Percentiles rank a stretch among this genome's conserved stretches.
Evolutionary conservation across 2,888 invertebrate genomes (phyloP).

Genomic region (Sarcophaga subvicina): DNA sequence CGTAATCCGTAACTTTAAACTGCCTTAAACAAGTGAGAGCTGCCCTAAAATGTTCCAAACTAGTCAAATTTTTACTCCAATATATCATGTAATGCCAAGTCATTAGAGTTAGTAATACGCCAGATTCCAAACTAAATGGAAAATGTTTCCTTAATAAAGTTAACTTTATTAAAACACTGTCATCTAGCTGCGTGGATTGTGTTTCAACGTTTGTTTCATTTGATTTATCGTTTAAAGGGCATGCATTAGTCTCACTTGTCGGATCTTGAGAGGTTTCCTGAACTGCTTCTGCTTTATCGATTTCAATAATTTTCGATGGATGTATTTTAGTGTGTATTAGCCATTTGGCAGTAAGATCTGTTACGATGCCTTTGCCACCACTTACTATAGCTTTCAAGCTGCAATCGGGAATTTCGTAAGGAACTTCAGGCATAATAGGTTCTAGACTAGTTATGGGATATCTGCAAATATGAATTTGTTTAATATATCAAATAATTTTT

Average conservation of each 20-base stretch:
- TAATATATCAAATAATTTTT: too few relatives aligned
- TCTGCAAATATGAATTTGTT: constrained; percentile 68
- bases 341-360: constrained; percentile 95
- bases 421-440: constrained; percentile 83
- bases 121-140: constrained; percentile 91
- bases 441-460: constrained; percentile 74
- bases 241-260: neutral
- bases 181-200: constrained; percentile 11
- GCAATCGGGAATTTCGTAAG: constrained; percentile 84
- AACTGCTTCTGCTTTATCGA: constrained; percentile 73
- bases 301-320: constrained; percentile 84
- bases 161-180: constrained; percentile 85
- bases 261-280: constrained; percentile 43
- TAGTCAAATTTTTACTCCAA: constrained; percentile 91
- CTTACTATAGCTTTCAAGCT: constrained; percentile 86
- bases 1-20: constrained; percentile 77
- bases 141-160: constrained; percentile 89
- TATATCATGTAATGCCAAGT: constrained; percentile 94
- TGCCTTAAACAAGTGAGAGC: constrained; percentile 86
- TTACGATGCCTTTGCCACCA: constrained; percentile 90
- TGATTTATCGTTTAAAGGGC: neutral
- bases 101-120: constrained; percentile 91
- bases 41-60: constrained; percentile 86
- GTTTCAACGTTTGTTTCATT: constrained; percentile 23
- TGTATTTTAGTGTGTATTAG: constrained; percentile 88